phyloP scores from a whole-genome alignment of 2,888 invertebrate species.

The Noctua janthina region DNA sequence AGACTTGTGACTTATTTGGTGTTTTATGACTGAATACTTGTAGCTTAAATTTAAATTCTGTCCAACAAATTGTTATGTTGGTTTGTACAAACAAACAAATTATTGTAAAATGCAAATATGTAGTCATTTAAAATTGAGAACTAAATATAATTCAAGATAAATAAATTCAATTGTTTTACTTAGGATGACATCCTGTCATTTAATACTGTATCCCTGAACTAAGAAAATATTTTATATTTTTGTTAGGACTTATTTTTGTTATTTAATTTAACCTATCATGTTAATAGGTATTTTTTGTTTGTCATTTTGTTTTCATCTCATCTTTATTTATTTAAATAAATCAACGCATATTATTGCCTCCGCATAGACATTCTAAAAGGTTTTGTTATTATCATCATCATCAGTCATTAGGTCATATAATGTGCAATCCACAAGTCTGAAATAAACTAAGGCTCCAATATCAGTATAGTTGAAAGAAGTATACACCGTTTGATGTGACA shows the following conservation, averaged over 20 bases:
- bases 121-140: conserved; percentile 9
- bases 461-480: conserved; percentile 34
- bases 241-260: conserved; percentile 40
- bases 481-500: conserved; percentile 27
- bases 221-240: conserved; percentile 18
- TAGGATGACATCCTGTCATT: conserved; percentile 30
- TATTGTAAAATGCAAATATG: conserved; percentile 36
- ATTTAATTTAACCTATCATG: conserved; percentile 33
- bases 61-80: conserved; percentile 9
- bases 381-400: conserved; percentile 26
- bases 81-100: conserved; percentile 20
- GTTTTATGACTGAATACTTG: conserved; percentile 23
- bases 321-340: conserved; percentile 53
- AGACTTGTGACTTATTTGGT: conserved; percentile 25
- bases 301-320: conserved; percentile 51
- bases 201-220: conserved; percentile 10
- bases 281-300: conserved; percentile 42
- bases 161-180: conserved; percentile 44
- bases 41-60: conserved; percentile 40
- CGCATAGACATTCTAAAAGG: conserved; percentile 11
- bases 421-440: conserved; percentile 39
- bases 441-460: conserved; percentile 42
- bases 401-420: conserved; percentile 19
- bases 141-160: conserved; percentile 28
- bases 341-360: conserved; percentile 19